phyloP scores from a whole-genome alignment of 2,797 vertebrate species.

The Chelmon rostratus region DNA sequence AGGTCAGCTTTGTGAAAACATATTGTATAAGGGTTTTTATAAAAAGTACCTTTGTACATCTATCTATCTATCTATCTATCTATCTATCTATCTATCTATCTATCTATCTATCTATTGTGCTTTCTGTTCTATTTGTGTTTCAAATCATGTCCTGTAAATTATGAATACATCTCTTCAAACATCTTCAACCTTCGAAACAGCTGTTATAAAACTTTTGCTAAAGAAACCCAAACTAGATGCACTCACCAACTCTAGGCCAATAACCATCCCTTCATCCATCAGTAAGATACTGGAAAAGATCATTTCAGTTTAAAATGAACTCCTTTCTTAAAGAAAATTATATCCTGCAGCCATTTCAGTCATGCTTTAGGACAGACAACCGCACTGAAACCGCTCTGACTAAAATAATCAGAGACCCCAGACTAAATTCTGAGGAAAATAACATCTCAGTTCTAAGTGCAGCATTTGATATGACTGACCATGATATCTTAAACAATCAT shows the following conservation, averaged over 20 bases:
- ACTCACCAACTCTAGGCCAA: not conserved
- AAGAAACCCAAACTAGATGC: not conserved
- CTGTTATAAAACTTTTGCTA: not conserved
- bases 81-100: not conserved
- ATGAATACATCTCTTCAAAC: not conserved
- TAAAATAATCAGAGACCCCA: not conserved
- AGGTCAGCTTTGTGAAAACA: constrained; percentile 19
- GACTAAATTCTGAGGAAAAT: not conserved
- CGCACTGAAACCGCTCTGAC: not conserved
- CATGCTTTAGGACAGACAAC: not conserved
- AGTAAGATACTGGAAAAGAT: not conserved
- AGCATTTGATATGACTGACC: too few relatives aligned
- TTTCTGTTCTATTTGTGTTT: not conserved
- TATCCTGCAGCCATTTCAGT: not conserved
- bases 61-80: not conserved
- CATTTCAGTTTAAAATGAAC: not conserved
- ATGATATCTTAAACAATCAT: too few relatives aligned
- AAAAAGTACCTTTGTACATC: not conserved
- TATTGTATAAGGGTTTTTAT: constrained; percentile 17
- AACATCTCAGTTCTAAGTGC: too few relatives aligned
- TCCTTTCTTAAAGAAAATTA: not conserved
- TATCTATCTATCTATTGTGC: too few relatives aligned
- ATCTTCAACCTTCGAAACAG: not conserved
- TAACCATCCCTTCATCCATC: not conserved
- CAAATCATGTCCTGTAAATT: not conserved